phyloP scores from a whole-genome alignment of 2,113 vertebrate genomes.

The Xiphorhynchus elegans region DNA sequence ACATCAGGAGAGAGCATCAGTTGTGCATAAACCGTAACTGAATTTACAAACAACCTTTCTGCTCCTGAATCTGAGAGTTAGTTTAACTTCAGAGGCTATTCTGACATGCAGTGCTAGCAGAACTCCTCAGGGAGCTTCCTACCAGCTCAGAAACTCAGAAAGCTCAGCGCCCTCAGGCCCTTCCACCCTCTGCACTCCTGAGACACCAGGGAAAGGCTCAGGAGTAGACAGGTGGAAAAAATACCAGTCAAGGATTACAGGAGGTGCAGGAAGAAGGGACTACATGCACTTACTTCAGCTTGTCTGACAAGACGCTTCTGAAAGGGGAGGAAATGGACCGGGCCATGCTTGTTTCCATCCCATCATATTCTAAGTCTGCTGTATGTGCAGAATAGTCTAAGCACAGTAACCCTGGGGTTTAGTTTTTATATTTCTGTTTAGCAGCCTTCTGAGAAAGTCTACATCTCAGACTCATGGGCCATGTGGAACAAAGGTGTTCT shows the following conservation, averaged over 20 bases:
- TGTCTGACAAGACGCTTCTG: neutral
- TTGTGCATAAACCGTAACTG: neutral
- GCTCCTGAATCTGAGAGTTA: neutral
- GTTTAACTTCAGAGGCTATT: neutral
- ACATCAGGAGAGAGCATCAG: neutral
- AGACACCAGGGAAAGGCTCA: neutral
- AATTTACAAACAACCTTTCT: slow-evolving; percentile 52
- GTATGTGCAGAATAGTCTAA: neutral
- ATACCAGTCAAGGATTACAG: neutral
- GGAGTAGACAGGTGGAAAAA: neutral
- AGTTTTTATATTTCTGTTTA: neutral
- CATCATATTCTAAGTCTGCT: neutral
- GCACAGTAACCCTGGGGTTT: neutral
- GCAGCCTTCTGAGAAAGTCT: neutral
- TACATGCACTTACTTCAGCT: neutral
- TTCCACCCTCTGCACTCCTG: neutral
- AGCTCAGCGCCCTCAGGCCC: neutral
- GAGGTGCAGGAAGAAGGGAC: neutral
- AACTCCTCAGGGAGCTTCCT: neutral
- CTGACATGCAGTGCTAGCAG: neutral
- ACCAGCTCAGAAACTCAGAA: neutral
- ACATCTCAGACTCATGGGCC: neutral
- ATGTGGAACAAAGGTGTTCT: neutral
- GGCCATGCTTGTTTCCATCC: neutral
- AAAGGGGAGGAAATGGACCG: neutral